Evolutionary conservation across 2,888 invertebrate genomes (phyloP).

Genomic region (Sminthurinus aureus): DNA sequence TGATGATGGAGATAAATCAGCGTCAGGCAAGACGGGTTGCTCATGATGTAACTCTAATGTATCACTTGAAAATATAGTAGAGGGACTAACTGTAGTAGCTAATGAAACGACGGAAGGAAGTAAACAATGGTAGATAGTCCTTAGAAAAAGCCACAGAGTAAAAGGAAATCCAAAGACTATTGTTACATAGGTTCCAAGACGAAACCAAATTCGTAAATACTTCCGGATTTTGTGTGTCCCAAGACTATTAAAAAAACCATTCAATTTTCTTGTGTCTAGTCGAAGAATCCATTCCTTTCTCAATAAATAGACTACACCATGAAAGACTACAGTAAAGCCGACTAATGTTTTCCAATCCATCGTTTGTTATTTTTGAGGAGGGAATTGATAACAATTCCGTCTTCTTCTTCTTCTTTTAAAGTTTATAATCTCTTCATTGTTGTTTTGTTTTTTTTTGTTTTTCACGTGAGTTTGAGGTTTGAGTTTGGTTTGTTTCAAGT

Average conservation of each 20-base stretch:
- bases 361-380: neutral
- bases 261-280: slow-evolving; percentile 55
- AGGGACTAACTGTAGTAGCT: slow-evolving; percentile 56
- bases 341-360: slow-evolving; percentile 60
- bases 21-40: slow-evolving; percentile 54
- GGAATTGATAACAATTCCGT: slow-evolving; percentile 23
- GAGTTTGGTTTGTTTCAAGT: neutral
- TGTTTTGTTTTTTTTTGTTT: neutral
- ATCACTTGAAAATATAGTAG: slow-evolving; percentile 46
- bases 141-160: slow-evolving; percentile 56
- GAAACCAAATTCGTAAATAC: slow-evolving; percentile 58
- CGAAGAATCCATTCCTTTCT: slow-evolving; percentile 55
- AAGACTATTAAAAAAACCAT: slow-evolving; percentile 54
- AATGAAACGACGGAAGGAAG: slow-evolving; percentile 56
- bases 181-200: slow-evolving; percentile 57
- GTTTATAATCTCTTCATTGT: slow-evolving; percentile 12
- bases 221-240: slow-evolving; percentile 53
- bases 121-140: slow-evolving; percentile 55
- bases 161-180: slow-evolving; percentile 58
- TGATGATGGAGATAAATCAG: slow-evolving; percentile 45
- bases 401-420: neutral
- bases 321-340: slow-evolving; percentile 59
- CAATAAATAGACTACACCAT: slow-evolving; percentile 55
- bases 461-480: no score
- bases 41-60: slow-evolving; percentile 58